phyloP scores from a whole-genome alignment of 2,888 invertebrate species.

The Notodonta dromedarius region DNA sequence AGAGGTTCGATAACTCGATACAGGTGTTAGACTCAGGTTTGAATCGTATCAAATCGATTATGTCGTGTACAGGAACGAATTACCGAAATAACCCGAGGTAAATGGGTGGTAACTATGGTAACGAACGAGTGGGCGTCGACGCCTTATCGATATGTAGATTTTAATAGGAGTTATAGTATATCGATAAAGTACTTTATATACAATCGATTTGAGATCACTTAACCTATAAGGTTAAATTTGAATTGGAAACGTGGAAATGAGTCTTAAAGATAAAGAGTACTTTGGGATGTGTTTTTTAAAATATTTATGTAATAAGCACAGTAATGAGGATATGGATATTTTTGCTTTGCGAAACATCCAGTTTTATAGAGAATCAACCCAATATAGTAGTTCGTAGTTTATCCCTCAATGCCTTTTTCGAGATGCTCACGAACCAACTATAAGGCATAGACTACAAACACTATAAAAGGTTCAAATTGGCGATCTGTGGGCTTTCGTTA shows the following conservation, averaged over 20 bases:
- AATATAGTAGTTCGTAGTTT: too few species aligned
- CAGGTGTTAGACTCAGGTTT: slow-evolving; percentile 45
- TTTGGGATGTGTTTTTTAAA: neutral
- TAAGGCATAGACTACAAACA: too few species aligned
- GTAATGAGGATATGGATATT: too few species aligned
- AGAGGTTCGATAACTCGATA: slow-evolving; percentile 30
- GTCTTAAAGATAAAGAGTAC: neutral
- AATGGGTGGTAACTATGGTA: slow-evolving; percentile 46
- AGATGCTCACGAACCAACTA: too few species aligned
- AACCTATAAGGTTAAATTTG: slow-evolving; percentile 11
- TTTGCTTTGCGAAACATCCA: too few species aligned
- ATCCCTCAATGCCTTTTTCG: too few species aligned
- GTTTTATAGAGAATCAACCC: too few species aligned
- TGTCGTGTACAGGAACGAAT: slow-evolving; percentile 54
- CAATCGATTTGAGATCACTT: neutral
- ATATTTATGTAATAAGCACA: neutral
- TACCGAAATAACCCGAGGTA: slow-evolving; percentile 47
- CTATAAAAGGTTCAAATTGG: too few species aligned
- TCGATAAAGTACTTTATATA: slow-evolving; percentile 3
- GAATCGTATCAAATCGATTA: slow-evolving; percentile 66
- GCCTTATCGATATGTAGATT: slow-evolving; percentile 30
- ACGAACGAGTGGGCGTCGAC: slow-evolving; percentile 33
- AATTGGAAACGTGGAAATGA: slow-evolving; percentile 10
- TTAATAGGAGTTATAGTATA: slow-evolving; percentile 22
- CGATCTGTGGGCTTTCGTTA: too few species aligned